Conservation (phyloP, 2,797 vertebrate genomes). For the Crocodylus rhombifer region DNA sequence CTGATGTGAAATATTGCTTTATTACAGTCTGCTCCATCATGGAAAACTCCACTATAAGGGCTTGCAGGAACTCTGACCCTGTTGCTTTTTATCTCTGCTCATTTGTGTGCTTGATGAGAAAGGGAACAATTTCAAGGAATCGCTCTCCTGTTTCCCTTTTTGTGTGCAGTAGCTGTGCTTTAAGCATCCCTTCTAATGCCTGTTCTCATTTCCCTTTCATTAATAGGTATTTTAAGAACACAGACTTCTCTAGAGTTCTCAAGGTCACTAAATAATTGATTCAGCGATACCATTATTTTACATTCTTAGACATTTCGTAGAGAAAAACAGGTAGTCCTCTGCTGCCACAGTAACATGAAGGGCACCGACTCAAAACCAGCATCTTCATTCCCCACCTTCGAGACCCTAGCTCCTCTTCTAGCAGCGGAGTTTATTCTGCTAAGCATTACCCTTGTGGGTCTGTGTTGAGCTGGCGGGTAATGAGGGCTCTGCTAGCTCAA, state of each 20-base stretch:
- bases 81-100: slow-evolving; percentile 17
- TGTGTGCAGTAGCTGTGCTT: background rate
- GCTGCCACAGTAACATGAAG: background rate
- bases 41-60: slow-evolving; percentile 59
- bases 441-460: background rate
- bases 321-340: background rate
- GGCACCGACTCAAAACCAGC: background rate
- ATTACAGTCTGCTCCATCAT: background rate
- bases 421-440: background rate
- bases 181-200: background rate
- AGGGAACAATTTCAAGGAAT: background rate
- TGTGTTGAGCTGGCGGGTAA: background rate
- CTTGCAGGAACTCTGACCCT: slow-evolving; percentile 48
- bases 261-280: background rate
- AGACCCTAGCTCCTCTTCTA: background rate
- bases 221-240: background rate
- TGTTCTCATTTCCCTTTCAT: background rate
- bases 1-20: slow-evolving; percentile 29
- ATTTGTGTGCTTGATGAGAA: background rate
- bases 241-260: background rate
- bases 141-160: background rate
- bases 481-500: background rate
- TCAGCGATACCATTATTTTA: background rate
- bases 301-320: slow-evolving; percentile 4
- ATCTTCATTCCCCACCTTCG: background rate